These are phyloP conservation scores for Trichopoda pennipes DNA, from an alignment of 2,888 invertebrate genomes.

Conservation along the genomic window DNA sequence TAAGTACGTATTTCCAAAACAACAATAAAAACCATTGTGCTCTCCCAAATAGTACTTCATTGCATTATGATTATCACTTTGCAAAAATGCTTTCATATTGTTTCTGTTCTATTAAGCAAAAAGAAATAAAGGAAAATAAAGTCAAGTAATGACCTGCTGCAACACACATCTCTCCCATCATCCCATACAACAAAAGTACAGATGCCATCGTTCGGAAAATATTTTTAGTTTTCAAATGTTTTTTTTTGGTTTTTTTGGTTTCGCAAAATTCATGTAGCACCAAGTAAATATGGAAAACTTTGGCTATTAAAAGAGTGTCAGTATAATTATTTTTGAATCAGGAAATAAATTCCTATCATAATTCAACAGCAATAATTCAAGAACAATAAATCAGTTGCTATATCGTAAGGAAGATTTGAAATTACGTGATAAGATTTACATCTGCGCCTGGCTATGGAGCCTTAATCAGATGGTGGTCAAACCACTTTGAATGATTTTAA, in stretches of 20 bases:
- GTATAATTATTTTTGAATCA: background rate
- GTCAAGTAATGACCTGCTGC: slow-evolving; percentile 9
- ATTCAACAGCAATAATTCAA: background rate
- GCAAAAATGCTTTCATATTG: background rate
- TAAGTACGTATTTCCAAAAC: background rate
- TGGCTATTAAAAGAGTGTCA: slow-evolving; percentile 21
- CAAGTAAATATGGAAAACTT: background rate
- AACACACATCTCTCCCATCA: background rate
- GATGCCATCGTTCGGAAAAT: slow-evolving; percentile 6
- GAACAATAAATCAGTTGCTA: background rate
- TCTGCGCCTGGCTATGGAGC: no score
- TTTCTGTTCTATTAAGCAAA: background rate
- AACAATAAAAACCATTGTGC: slow-evolving; percentile 32
- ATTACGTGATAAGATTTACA: no score
- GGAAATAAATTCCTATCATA: slow-evolving; percentile 24
- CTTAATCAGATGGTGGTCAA: no score
- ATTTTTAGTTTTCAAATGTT: slow-evolving; percentile 35
- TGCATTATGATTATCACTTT: slow-evolving; percentile 39
- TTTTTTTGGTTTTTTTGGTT: background rate
- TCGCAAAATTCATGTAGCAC: background rate
- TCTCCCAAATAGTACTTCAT: background rate
- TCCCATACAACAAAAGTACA: background rate
- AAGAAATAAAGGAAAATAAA: background rate
- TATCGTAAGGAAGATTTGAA: no score
- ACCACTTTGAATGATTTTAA: no score